Percentiles rank a stretch among this genome's conserved stretches.
Conservation (phyloP, 2,888 invertebrate species). For the Cynaeus angustus region DNA sequence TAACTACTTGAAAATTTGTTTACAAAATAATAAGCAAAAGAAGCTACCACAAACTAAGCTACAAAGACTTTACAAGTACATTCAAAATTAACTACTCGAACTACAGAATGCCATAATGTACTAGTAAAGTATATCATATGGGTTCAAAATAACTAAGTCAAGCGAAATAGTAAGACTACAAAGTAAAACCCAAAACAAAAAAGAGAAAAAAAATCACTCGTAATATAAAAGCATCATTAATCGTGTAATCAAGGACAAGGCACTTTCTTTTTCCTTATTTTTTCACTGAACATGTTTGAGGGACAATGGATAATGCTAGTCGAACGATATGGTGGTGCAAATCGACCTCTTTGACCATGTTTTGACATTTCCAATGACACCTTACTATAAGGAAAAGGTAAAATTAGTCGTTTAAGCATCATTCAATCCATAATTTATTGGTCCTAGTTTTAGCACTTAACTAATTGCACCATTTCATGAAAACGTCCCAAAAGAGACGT, state of each 20-base stretch:
- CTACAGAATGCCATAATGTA: slow-evolving; percentile 50
- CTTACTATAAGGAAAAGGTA: slow-evolving; percentile 73
- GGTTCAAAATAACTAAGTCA: slow-evolving; percentile 43
- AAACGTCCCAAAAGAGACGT: slow-evolving; percentile 17
- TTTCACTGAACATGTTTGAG: slow-evolving; percentile 35
- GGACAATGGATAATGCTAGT: slow-evolving; percentile 40
- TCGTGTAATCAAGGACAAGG: slow-evolving; percentile 43
- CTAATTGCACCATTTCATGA: slow-evolving; percentile 44
- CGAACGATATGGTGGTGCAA: slow-evolving; percentile 48
- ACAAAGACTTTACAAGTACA: slow-evolving; percentile 62
- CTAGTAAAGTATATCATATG: slow-evolving; percentile 45
- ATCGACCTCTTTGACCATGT: slow-evolving; percentile 49
- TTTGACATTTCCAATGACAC: slow-evolving; percentile 72
- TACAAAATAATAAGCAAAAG: slow-evolving; percentile 62
- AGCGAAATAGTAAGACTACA: slow-evolving; percentile 43
- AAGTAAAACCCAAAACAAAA: slow-evolving; percentile 25
- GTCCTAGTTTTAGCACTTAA: slow-evolving; percentile 52
- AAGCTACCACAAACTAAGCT: slow-evolving; percentile 60
- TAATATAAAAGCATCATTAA: slow-evolving; percentile 43
- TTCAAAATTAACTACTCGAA: slow-evolving; percentile 51
- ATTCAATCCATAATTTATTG: slow-evolving; percentile 62
- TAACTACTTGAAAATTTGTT: slow-evolving; percentile 52
- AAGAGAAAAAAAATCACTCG: slow-evolving; percentile 25
- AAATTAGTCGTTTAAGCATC: slow-evolving; percentile 53
- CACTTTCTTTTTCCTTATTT: slow-evolving; percentile 36